These are phyloP conservation scores for Watsonalla cultraria DNA, from an alignment of 2,888 invertebrate genomes.

Conservation along the genomic window DNA sequence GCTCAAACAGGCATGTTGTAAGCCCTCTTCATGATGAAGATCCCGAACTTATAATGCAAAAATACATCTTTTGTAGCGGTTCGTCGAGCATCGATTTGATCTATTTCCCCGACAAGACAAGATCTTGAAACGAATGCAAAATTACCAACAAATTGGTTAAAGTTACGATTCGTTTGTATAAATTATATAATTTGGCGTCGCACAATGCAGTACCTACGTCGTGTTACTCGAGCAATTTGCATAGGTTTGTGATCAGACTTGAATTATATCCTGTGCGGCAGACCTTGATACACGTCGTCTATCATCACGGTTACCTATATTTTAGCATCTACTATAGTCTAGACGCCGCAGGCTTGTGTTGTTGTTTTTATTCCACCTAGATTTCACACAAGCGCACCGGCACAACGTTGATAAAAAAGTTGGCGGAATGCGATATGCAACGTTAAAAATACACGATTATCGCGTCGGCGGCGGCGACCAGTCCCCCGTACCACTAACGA, in stretches of 20 bases:
- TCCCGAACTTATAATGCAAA: too few species aligned
- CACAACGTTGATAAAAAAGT: constrained; percentile 41
- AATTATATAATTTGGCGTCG: constrained; percentile 22
- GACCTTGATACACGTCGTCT: constrained; percentile 28
- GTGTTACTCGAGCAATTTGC: constrained; percentile 35
- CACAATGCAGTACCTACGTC: constrained; percentile 9
- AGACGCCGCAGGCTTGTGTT: constrained; percentile 17
- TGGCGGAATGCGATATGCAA: constrained; percentile 53
- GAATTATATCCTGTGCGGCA: constrained; percentile 14
- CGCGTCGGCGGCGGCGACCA: constrained; percentile 41
- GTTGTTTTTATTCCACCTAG: constrained; percentile 30
- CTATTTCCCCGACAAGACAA: background rate
- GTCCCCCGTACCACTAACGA: constrained; percentile 30
- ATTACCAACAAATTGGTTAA: constrained; percentile 9
- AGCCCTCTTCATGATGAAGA: too few species aligned
- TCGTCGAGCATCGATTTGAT: background rate
- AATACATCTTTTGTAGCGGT: background rate
- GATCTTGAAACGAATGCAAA: background rate
- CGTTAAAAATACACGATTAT: constrained; percentile 61
- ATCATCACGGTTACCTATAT: constrained; percentile 17
- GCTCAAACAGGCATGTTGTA: too few species aligned
- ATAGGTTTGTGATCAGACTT: constrained; percentile 28
- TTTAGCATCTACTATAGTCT: constrained; percentile 22
- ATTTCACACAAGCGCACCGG: constrained; percentile 31
- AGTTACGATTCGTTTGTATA: background rate